Evolutionary conservation across 2,113 vertebrate species (phyloP).

Genomic region (Brachirus orientalis): DNA sequence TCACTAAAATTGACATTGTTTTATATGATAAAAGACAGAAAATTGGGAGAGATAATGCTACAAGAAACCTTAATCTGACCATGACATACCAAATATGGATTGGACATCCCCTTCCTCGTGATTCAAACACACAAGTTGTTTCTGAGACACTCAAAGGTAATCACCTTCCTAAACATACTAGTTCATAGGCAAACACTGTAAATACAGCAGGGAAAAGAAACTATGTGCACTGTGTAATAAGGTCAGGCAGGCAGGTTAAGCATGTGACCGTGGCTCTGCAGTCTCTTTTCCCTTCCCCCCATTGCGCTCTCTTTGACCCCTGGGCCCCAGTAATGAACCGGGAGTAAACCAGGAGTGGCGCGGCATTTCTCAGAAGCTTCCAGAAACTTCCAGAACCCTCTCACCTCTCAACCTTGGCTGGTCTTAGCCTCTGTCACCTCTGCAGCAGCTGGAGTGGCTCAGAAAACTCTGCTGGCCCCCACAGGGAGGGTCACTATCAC

Average conservation of each 20-base stretch:
- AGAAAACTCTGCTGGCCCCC: constrained; percentile 53
- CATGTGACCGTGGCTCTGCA: constrained; percentile 75
- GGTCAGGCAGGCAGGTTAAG: constrained; percentile 64
- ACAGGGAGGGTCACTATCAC: constrained; percentile 36
- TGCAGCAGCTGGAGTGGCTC: constrained; percentile 74
- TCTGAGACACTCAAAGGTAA: neutral
- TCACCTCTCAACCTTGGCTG: constrained; percentile 52
- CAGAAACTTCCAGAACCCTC: constrained; percentile 64
- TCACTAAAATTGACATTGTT: neutral
- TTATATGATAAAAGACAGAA: neutral
- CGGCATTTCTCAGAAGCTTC: constrained; percentile 70
- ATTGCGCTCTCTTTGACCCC: constrained; percentile 60
- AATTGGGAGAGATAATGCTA: too few relatives aligned
- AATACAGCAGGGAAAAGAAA: constrained; percentile 36
- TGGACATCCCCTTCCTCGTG: neutral
- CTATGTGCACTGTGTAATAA: constrained; percentile 50
- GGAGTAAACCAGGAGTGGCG: constrained; percentile 62
- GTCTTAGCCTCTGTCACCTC: constrained; percentile 67
- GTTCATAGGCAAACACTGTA: constrained; percentile 10
- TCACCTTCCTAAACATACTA: neutral
- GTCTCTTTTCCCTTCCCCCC: constrained; percentile 32
- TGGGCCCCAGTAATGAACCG: constrained; percentile 69
- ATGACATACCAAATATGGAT: neutral
- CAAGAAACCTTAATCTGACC: neutral
- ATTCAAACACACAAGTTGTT: constrained; percentile 11